Evolutionary conservation across 2,797 vertebrate species (phyloP).

Genomic region (Sandelia bainsii): DNA sequence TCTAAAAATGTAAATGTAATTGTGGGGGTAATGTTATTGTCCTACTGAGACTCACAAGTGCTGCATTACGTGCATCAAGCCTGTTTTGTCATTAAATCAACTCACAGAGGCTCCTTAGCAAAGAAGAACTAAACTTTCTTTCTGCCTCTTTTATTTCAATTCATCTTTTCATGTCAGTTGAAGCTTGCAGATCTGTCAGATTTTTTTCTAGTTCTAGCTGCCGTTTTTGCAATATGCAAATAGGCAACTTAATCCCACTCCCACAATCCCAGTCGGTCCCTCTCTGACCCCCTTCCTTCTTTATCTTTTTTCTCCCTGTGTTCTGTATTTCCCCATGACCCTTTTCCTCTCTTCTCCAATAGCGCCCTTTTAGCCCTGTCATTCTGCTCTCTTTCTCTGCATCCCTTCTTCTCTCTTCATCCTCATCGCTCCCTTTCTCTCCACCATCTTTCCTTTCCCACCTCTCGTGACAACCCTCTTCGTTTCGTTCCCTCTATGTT

Average conservation of each 20-base stretch:
- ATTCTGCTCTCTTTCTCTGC: conserved; percentile 28
- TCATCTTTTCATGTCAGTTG: conserved; percentile 23
- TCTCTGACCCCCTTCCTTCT: conserved; percentile 35
- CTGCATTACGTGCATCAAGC: conserved; percentile 14
- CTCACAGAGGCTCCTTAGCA: conserved; percentile 19
- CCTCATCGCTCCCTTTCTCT: conserved; percentile 22
- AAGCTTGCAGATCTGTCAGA: conserved; percentile 18
- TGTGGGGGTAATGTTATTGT: conserved; percentile 56
- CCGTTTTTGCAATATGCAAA: conserved; percentile 53
- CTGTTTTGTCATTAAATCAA: conserved; percentile 39
- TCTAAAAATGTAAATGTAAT: conserved; percentile 64
- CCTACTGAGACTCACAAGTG: conserved; percentile 42
- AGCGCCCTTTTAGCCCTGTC: conserved; percentile 32
- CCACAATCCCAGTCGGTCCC: conserved; percentile 38
- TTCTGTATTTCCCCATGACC: conserved; percentile 9
- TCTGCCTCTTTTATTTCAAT: conserved; percentile 14
- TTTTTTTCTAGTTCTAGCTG: conserved; percentile 11
- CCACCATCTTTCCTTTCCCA: conserved; percentile 23
- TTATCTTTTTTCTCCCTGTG: not conserved
- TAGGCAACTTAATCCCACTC: conserved; percentile 44
- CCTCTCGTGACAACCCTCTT: too few species aligned
- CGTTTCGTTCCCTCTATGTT: conserved; percentile 35
- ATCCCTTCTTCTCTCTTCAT: conserved; percentile 33
- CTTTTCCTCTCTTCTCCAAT: conserved; percentile 9
- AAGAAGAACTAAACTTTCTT: conserved; percentile 56